Conservation (phyloP, 2,113 vertebrate genomes). For the Otis tarda region DNA sequence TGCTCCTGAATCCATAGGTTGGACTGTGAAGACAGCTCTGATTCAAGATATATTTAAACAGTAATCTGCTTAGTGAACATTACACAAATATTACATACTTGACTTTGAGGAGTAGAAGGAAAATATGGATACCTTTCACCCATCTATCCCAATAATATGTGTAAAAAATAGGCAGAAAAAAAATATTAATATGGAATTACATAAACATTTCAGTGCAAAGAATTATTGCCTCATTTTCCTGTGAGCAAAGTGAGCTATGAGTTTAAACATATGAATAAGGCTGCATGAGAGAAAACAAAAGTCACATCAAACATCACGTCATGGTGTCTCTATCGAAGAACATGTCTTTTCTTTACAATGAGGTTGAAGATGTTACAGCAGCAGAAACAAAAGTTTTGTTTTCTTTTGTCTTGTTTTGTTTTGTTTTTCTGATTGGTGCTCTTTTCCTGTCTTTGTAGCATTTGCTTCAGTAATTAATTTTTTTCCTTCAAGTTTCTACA, state of each 20-base stretch:
- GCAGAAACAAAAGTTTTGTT: neutral
- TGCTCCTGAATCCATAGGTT: neutral
- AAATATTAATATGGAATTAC: neutral
- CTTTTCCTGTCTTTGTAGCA: neutral
- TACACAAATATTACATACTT: neutral
- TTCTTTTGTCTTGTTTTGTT: too few relatives aligned
- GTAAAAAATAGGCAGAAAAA: neutral
- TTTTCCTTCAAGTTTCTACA: neutral
- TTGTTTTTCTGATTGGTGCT: neutral
- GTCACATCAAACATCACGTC: neutral
- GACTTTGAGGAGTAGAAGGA: neutral
- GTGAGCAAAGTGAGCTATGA: neutral
- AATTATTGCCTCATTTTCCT: neutral
- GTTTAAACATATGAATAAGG: neutral
- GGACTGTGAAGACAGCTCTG: neutral
- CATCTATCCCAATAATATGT: neutral
- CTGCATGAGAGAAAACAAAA: neutral
- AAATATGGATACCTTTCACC: neutral
- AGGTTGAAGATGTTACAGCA: neutral
- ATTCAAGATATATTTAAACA: neutral
- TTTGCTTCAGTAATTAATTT: neutral
- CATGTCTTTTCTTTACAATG: neutral
- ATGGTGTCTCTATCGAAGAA: neutral
- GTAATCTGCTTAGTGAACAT: neutral
- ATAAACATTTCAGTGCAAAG: neutral